Evolutionary conservation across 2,113 vertebrate species (phyloP), one percentile per base, ranked within the genome.

Genomic region (Struthio camelus): DNA sequence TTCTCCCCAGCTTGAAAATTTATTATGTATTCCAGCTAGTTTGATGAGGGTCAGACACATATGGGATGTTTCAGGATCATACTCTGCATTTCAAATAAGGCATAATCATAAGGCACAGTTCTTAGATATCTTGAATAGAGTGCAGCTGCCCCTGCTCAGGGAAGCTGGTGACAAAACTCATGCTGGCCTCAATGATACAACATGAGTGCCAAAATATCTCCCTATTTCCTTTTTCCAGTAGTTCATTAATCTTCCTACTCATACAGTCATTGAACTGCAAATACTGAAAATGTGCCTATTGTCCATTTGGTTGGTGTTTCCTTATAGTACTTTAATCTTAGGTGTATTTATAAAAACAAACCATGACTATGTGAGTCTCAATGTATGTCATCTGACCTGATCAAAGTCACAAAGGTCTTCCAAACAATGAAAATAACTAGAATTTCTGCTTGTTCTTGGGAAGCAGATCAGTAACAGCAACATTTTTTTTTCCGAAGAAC

Each of bases 1-100:
- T 81, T 70, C 80, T 86, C 44, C 12, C 50, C 24, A 61, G 54
- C 40, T 36, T 83, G 50, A 94, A 93, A 86, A 92, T 90, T 61
- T 83, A 80, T 92, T 77, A 62, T 87, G 79, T 53, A 70, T 70
- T 85, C 54, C 65, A 75, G 73, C 34, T 62, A 42, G 56, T 36
- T 84, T 59, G 70, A 91, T 28, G 65, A 75, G 71, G 73, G 59
- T 67, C 77, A 94, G 80, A 84, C 65, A 59, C 38, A 75, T 44
- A 50, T 36, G 54, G 91, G 82, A 87, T 75, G 61, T 75, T 85
- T 78, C 69, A 77, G 72, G 80, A 79, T 86, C 80, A 42, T 62
- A 71, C 18, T 13, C 65, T 90, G 77, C 91, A 92, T 95, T 92
- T 89, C 65, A 67, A 80, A 76, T 54, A 78, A 89, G 58, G 71